Evolutionary conservation across 2,113 vertebrate species (phyloP).

Genomic region (Psilopsiagon aymara): DNA sequence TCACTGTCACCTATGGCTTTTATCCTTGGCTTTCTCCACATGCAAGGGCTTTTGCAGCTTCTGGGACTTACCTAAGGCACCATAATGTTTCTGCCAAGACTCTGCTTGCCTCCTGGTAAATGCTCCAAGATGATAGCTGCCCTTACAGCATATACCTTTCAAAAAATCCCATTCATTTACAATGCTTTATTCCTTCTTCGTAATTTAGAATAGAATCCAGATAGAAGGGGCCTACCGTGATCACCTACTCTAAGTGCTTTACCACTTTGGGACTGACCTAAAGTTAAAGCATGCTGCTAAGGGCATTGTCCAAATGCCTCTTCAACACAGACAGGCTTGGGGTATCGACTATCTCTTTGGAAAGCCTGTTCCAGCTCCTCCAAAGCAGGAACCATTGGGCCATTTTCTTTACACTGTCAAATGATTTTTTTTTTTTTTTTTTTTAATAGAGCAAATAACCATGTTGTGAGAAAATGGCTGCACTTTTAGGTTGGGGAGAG

Average conservation of each 20-base stretch:
- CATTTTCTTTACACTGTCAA: background rate
- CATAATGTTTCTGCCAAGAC: fast-evolving
- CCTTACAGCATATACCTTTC: fast-evolving
- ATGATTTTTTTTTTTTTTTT: background rate
- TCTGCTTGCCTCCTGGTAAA: background rate
- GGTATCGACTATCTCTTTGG: fast-evolving
- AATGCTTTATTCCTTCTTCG: background rate
- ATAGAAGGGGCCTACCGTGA: fast-evolving
- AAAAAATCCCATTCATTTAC: background rate
- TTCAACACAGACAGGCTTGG: fast-evolving
- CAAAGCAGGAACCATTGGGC: background rate
- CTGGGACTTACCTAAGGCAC: background rate
- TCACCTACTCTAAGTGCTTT: background rate
- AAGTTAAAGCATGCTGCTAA: fast-evolving
- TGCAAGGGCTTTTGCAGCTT: background rate
- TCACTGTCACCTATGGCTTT: background rate
- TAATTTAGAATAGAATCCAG: too few species aligned
- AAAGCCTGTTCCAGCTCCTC: background rate
- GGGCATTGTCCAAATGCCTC: background rate
- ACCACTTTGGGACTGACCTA: background rate
- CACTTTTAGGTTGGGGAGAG: background rate
- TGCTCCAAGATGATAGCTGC: fast-evolving
- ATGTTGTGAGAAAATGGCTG: fast-evolving
- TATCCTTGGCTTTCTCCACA: background rate
- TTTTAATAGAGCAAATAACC: background rate